Conservation (phyloP, 2,888 invertebrate species). For the Oligia fasciuncula region DNA sequence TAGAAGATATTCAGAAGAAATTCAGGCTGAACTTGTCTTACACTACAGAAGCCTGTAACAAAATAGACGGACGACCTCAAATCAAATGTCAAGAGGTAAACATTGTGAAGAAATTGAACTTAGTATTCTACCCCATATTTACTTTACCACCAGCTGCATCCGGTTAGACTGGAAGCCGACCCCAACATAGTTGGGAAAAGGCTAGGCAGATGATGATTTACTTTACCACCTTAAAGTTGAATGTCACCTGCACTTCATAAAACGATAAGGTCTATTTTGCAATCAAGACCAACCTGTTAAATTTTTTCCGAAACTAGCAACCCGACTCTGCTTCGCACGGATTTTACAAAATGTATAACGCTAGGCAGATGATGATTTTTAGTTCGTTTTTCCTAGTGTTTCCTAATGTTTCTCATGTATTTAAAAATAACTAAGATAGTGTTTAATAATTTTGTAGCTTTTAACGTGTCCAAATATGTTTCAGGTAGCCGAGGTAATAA, state of each 20-base stretch:
- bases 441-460: not conserved
- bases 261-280: not conserved
- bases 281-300: not conserved
- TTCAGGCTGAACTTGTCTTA: conserved; percentile 72
- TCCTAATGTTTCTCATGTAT: not conserved
- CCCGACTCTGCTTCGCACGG: too few species aligned
- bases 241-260: not conserved
- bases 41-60: conserved; percentile 77
- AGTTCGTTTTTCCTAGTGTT: not conserved
- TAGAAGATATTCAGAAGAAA: conserved; percentile 87
- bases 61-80: conserved; percentile 79
- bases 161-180: too few species aligned
- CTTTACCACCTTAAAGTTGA: not conserved
- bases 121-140: not conserved
- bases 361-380: too few species aligned
- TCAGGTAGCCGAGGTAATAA: conserved; percentile 87
- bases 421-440: not conserved
- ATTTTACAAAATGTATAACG: too few species aligned
- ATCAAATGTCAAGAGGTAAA: conserved; percentile 87
- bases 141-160: not conserved
- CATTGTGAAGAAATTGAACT: not conserved
- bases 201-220: too few species aligned
- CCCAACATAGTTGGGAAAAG: too few species aligned
- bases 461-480: not conserved
- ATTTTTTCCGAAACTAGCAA: too few species aligned